phyloP scores from a whole-genome alignment of 2,113 vertebrate species.

The Danio rerio region GRCz12tu NC_133181.1:46194501-46195000 shows the following conservation, averaged over 20 bases:
- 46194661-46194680: background rate
- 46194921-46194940: conserved; percentile 30
- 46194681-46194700: background rate
- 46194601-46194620: background rate
- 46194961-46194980: conserved; percentile 61
- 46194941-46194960: conserved; percentile 56
- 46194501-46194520: conserved; percentile 14
- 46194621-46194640: conserved; percentile 13
- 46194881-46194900: conserved; percentile 6
- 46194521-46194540: conserved; percentile 19
- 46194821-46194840: conserved; percentile 29
- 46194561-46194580: conserved; percentile 29
- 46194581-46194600: conserved; percentile 17
- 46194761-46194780: background rate
- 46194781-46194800: background rate
- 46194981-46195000: conserved; percentile 69
- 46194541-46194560: background rate
- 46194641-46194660: conserved; percentile 30
- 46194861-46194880: background rate
- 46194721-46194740: background rate
- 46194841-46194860: conserved; percentile 6
- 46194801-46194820: background rate
- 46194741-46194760: background rate
- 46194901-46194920: conserved; percentile 7
- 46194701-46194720: background rate